Evolutionary conservation across 2,888 invertebrate species (phyloP), one percentile per base, ranked within the genome.

Genomic region (Chrysina gloriosa): DNA sequence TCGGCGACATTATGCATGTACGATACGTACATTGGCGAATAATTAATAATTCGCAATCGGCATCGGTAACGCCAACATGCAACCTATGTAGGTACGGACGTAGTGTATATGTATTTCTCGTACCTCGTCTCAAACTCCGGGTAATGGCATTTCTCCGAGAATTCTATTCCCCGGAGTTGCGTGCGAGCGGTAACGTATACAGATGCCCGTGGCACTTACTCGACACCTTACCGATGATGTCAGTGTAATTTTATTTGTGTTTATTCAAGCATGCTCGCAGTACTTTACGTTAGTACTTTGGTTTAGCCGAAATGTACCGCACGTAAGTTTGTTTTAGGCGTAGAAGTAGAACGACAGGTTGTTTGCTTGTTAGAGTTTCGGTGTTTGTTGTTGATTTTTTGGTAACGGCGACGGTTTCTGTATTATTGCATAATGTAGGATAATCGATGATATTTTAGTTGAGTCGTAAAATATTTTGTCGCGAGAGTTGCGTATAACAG

Each of bases 31-130:
- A 27, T 16, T 61, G 7, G 27, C 58, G 25, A 42, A 27, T 42
- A 45, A 61, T 61, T 42, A 61, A 61, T 61, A 61, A 61, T 61
- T 39, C 39, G 56, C 21, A 56, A 34, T 42, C 11, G 16, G 27
- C 45, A 27, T 45, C 27, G 42, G 16, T 36, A 61, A 16, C 14
- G 42, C 5, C 42, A 29, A 25, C 58, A 61, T 61, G 58, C 58
- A 61, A 61, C 11, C 21, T 5, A 14, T 14, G 52, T 61, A n/a
- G n/a, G n/a, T n/a, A n/a, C n/a, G 11, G 21, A 25, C 39, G 11
- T 7, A 39, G n/a, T n/a, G n/a, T n/a, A n/a, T n/a, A n/a, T n/a
- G n/a, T n/a, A n/a, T n/a, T n/a, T n/a, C n/a, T n/a, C n/a, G n/a
- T n/a, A n/a, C n/a, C n/a, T 3, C 39, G 25, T 23, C 25, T 50